phyloP scores from a whole-genome alignment of 2,797 vertebrate species.

The Micromesistius poutassou region DNA sequence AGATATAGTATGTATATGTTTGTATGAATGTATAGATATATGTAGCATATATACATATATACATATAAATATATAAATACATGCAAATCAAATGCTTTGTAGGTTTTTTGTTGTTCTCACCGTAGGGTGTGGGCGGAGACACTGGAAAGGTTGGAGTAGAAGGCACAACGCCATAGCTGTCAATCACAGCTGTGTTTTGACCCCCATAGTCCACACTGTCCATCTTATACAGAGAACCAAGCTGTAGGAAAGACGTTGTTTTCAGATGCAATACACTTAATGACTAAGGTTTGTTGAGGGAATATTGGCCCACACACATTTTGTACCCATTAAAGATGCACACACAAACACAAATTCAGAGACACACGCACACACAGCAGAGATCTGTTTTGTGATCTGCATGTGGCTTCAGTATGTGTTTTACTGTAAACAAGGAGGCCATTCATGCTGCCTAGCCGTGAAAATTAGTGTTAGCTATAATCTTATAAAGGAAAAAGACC shows the following conservation, averaged over 20 bases:
- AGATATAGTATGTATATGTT: conserved; percentile 8
- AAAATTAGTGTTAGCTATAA: conserved; percentile 34
- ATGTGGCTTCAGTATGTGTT: conserved; percentile 55
- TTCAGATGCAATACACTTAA: background rate
- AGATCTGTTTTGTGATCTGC: conserved; percentile 65
- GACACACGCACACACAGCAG: conserved; percentile 36
- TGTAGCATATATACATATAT: background rate
- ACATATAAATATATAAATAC: background rate
- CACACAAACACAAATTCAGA: conserved; percentile 11
- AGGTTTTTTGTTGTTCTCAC: conserved; percentile 45
- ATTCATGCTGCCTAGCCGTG: conserved; percentile 48
- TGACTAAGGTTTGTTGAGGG: conserved; percentile 11
- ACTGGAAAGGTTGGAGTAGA: conserved; percentile 78
- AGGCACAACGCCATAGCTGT: conserved; percentile 55
- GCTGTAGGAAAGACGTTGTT: conserved; percentile 57
- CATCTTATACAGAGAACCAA: conserved; percentile 40
- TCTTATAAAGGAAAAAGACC: background rate
- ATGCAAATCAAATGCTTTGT: background rate
- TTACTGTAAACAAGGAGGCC: conserved; percentile 57
- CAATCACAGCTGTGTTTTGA: conserved; percentile 38
- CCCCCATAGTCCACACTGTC: conserved; percentile 56
- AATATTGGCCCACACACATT: conserved; percentile 16
- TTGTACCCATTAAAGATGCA: background rate
- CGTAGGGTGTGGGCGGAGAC: conserved; percentile 79
- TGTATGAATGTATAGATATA: background rate